Base-by-base conservation (phyloP, 2,113 vertebrate genomes). In the Chaenogobius annularis region DNA sequence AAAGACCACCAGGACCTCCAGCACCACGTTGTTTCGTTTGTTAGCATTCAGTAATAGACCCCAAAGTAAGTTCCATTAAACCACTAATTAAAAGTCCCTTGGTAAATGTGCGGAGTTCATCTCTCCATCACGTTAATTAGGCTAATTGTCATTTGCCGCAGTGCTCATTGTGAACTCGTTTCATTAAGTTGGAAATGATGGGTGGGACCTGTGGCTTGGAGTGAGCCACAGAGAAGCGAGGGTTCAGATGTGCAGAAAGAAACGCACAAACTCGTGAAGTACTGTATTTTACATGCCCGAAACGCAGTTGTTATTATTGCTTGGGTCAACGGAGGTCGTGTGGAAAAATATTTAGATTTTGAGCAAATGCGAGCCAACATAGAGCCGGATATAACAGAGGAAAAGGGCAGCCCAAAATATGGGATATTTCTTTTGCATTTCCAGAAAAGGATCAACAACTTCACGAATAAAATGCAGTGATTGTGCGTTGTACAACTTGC, bases 31-130 rank as follows among this genome's bases (percentile, higher is more conserved):
- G 31, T 48, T 84, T 78, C 20, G 55, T 69, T 80, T 82, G 63
- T 59, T 54, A 72, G 47, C 23, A 56, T 61, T 79, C 64, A 77
- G 47, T 67, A 76, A 87, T 15, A 66, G 22, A 50, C 52, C 37
- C 37, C 58, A 44, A 26, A 47, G 70, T 63, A 40, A 46, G 58
- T 10, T 66, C 75, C 71, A 79, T 86, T 85, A 82, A 82, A 74
- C 54, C 31, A 58, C 82, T 76, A 77, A 88, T 90, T 85, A 81
- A 86, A 80, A 66, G 56, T 35, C n/a, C 73, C 72, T 44, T 43
- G 69, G 58, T 79, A 77, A 66, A 37, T 66, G 82, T 69, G 74
- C 48, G 70, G 67, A 52, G 77, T 70, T 80, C 75, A 71, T 79
- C 62, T 77, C 62, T 78, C 70, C 43, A 78, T 78, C 64, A 35